Percentiles rank a stretch among this genome's conserved stretches.
Evolutionary conservation across 2,113 vertebrate genomes (phyloP).

Genomic region (Chloropsis hardwickii): DNA sequence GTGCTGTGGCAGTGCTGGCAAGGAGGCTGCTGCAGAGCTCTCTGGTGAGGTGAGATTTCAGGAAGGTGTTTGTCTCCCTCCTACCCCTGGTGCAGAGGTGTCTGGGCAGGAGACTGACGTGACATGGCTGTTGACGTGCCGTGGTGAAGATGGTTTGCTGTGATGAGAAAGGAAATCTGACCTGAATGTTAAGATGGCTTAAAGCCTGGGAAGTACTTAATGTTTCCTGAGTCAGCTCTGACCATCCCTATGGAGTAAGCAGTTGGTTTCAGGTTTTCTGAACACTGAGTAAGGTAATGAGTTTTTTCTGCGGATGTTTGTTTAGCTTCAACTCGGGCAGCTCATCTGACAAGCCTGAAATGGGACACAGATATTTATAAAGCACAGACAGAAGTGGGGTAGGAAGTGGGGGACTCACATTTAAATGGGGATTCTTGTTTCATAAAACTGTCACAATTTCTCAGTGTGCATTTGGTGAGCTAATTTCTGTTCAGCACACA

Average conservation of each 20-base stretch:
- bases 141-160: neutral
- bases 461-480: neutral
- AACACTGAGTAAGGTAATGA: slow-evolving; percentile 21
- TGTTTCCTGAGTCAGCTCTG: slow-evolving; percentile 62
- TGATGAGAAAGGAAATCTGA: slow-evolving; percentile 64
- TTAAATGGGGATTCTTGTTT: slow-evolving; percentile 1
- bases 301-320: slow-evolving; percentile 32
- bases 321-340: slow-evolving; percentile 14
- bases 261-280: slow-evolving; percentile 54
- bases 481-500: neutral
- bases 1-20: neutral
- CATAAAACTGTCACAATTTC: neutral
- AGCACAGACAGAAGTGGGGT: neutral
- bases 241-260: slow-evolving; percentile 37
- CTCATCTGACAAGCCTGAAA: slow-evolving; percentile 37
- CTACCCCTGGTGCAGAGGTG: neutral
- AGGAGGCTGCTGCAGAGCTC: neutral
- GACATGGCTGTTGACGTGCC: neutral
- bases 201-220: slow-evolving; percentile 39
- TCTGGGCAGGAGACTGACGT: neutral
- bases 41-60: neutral
- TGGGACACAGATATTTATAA: slow-evolving; percentile 31
- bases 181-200: slow-evolving; percentile 55
- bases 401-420: neutral
- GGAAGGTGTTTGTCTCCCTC: neutral